Percentiles rank a stretch among this genome's conserved stretches.
Evolutionary conservation across 2,113 vertebrate genomes (phyloP).

Genomic region (Rhineura floridana): DNA sequence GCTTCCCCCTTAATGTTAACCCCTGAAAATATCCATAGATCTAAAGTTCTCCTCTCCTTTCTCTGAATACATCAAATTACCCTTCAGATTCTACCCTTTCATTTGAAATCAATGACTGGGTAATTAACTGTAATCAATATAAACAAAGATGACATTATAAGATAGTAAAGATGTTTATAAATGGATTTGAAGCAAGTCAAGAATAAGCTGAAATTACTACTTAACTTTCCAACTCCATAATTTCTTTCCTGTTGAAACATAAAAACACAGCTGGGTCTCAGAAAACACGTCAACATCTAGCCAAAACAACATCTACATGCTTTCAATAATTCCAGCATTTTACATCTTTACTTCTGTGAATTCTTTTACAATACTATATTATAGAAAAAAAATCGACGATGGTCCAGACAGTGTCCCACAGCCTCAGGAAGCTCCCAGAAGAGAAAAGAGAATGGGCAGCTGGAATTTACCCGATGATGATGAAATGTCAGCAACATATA

Average conservation of each 20-base stretch:
- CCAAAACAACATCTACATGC: slow-evolving; percentile 8
- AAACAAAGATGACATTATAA: slow-evolving; percentile 60
- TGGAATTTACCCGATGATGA: background rate
- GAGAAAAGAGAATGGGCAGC: background rate
- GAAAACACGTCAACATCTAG: slow-evolving; percentile 42
- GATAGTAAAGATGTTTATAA: slow-evolving; percentile 45
- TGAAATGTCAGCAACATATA: too few relatives aligned
- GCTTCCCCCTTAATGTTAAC: background rate
- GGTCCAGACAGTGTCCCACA: background rate
- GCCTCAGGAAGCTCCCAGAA: background rate
- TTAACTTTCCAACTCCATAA: slow-evolving; percentile 46
- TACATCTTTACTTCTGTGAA: slow-evolving; percentile 47
- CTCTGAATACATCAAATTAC: slow-evolving; percentile 33
- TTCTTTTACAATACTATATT: slow-evolving; percentile 27
- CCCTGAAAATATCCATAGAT: background rate
- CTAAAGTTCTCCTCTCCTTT: slow-evolving; percentile 16
- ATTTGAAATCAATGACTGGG: slow-evolving; percentile 39
- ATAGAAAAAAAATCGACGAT: background rate
- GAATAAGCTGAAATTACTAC: slow-evolving; percentile 58
- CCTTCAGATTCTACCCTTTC: slow-evolving; percentile 23
- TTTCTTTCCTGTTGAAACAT: slow-evolving; percentile 26
- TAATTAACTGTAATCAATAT: slow-evolving; percentile 65
- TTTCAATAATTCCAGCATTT: slow-evolving; percentile 39
- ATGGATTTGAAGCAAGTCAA: slow-evolving; percentile 54
- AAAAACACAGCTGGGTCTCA: slow-evolving; percentile 67